Evolutionary conservation across 2,797 vertebrate genomes (phyloP).

Genomic region (Chiroxiphia lanceolata): DNA sequence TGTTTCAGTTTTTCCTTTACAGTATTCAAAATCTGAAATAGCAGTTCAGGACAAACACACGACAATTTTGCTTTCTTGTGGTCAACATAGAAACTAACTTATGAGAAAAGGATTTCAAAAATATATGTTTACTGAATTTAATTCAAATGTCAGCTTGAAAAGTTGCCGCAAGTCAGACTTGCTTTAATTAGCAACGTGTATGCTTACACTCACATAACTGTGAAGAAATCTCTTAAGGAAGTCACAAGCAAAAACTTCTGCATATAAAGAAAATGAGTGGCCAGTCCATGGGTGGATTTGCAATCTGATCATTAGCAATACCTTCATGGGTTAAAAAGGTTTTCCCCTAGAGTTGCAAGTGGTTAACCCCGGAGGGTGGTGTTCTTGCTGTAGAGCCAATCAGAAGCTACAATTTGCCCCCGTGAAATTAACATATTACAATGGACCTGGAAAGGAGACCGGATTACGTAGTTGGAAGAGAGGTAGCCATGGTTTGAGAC

Average conservation of each 20-base stretch:
- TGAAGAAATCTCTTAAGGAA: not conserved
- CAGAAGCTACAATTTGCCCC: no score
- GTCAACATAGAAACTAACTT: not conserved
- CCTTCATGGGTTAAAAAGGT: no score
- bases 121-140: not conserved
- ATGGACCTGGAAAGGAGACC: no score
- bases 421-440: no score
- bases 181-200: not conserved
- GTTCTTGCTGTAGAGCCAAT: no score
- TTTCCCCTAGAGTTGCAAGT: no score
- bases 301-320: not conserved
- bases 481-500: no score
- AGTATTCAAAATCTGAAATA: not conserved
- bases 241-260: not conserved
- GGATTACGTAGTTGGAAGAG: no score
- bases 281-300: not conserved
- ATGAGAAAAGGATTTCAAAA: not conserved
- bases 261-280: not conserved
- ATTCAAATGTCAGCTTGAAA: not conserved
- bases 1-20: not conserved
- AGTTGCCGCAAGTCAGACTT: not conserved
- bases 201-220: not conserved
- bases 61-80: not conserved
- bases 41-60: not conserved
- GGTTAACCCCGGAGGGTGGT: no score